A percentile compares a stretch with the other conserved stretches of the same genome.
Conservation (phyloP, 2,888 invertebrate species). For the Mycogona germanica region DNA sequence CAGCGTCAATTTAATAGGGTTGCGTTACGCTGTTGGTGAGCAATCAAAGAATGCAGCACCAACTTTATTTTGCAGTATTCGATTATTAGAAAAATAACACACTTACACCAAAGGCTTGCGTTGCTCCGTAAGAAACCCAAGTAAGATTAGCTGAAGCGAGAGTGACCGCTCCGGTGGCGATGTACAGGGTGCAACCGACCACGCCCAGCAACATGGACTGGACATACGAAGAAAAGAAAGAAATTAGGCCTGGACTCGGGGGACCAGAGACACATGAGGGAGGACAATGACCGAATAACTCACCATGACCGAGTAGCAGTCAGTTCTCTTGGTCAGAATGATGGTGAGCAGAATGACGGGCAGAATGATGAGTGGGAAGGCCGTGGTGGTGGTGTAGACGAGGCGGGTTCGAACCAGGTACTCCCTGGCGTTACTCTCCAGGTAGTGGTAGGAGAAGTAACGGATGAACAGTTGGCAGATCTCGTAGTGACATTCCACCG, state of each 20-base stretch:
- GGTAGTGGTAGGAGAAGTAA: constrained; percentile 14
- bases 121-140: constrained; percentile 12
- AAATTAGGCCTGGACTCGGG: too few relatives aligned
- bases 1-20: too few relatives aligned
- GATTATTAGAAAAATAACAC: too few relatives aligned
- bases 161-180: constrained; percentile 12
- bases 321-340: constrained; percentile 7
- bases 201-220: constrained; percentile 11
- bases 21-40: too few relatives aligned
- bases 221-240: background rate
- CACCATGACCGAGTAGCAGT: background rate
- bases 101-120: constrained; percentile 14
- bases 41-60: background rate
- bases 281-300: background rate
- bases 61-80: background rate
- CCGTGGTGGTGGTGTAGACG: constrained; percentile 11
- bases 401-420: constrained; percentile 14
- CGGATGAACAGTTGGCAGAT: constrained; percentile 12
- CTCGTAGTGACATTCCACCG: constrained; percentile 10
- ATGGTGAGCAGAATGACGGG: constrained; percentile 9
- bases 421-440: constrained; percentile 12
- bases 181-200: constrained; percentile 10
- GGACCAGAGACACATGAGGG: background rate
- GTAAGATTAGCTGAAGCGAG: constrained; percentile 13
- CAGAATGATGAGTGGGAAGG: constrained; percentile 13